Base-by-base conservation (phyloP, 64 coral and sea anemone species). In the Montipora sp. region DNA sequence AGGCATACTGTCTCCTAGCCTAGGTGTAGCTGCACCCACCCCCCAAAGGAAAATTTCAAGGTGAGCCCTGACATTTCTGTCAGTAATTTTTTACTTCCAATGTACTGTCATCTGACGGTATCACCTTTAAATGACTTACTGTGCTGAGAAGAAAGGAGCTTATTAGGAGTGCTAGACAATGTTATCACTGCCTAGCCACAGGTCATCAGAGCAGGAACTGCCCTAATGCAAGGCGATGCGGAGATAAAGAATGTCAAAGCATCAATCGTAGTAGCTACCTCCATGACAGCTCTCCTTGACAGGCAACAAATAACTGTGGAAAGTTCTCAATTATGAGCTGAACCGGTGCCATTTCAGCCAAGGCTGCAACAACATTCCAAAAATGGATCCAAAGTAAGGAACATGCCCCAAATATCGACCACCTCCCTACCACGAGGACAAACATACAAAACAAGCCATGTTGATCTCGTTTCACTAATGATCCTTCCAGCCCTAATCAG, bases 1-100 rank as follows among this genome's bases (percentile, higher is more conserved):
- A 89, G 59, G 20, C 87, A 3, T 47, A 91, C 89, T 91, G 78
- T 91, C 13, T 91, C 79, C 61, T 27, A 27, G 24, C 24, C 24
- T 27, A 27, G 24, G 24, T 27, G 24, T 27, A 27, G 24, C 24
- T 27, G 24, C 24, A 27, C 24, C 27, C 27, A 1, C 27, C 27
- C 27, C 27, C 27, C 1, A 36, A 36, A 36, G 27, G 1, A 36
- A 36, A 36, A 36, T 36, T 36, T 36, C 27, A 0, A 36, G 27
- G 27, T 36, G 27, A 36, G 27, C 27, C 27, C 27, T 36, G 1
- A 36, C 27, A 36, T 36, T 36, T 36, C 27, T 36, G 27, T 36
- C 27, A 36, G 27, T 36, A 36, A 1, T 36, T 36, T 36, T 36
- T 36, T 36, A 36, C 27, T 36, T 36, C 27, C 27, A 36, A 36